phyloP scores from a whole-genome alignment of 2,797 vertebrate genomes.

The Lycodopsis pacificus region DNA sequence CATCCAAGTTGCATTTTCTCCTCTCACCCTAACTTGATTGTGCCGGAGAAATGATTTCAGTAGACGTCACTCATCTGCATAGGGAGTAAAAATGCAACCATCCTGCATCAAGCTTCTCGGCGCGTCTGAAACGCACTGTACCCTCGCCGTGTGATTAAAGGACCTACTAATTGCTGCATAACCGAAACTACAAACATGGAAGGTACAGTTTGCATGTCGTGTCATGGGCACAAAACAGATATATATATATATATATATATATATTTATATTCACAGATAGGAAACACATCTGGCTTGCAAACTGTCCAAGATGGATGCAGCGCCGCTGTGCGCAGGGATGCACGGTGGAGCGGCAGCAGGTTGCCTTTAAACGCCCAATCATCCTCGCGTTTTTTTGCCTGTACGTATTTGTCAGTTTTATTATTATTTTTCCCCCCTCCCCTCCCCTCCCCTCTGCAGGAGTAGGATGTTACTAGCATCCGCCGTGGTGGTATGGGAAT shows the following conservation, averaged over 20 bases:
- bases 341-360: conserved; percentile 59
- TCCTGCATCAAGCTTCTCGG: conserved; percentile 61
- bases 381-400: conserved; percentile 4
- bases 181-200: conserved; percentile 76
- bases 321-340: conserved; percentile 71
- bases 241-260: conserved; percentile 21
- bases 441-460: conserved; percentile 63
- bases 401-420: background rate
- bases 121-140: conserved; percentile 39
- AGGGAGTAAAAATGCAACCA: conserved; percentile 79
- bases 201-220: conserved; percentile 75
- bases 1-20: conserved; percentile 60
- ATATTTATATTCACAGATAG: conserved; percentile 50
- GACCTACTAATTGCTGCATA: conserved; percentile 60
- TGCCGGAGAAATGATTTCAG: conserved; percentile 77
- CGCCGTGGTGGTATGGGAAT: conserved; percentile 97
- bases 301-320: conserved; percentile 82
- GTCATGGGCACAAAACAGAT: conserved; percentile 34
- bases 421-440: background rate
- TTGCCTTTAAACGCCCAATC: conserved; percentile 53
- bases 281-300: conserved; percentile 71
- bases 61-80: conserved; percentile 84
- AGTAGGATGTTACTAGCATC: conserved; percentile 93
- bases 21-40: conserved; percentile 81
- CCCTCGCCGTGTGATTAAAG: conserved; percentile 34